A percentile compares a stretch with the other conserved stretches of the same genome.
phyloP scores from a whole-genome alignment of 1,140 invertebrate species.

The Uloborus diversus region DNA sequence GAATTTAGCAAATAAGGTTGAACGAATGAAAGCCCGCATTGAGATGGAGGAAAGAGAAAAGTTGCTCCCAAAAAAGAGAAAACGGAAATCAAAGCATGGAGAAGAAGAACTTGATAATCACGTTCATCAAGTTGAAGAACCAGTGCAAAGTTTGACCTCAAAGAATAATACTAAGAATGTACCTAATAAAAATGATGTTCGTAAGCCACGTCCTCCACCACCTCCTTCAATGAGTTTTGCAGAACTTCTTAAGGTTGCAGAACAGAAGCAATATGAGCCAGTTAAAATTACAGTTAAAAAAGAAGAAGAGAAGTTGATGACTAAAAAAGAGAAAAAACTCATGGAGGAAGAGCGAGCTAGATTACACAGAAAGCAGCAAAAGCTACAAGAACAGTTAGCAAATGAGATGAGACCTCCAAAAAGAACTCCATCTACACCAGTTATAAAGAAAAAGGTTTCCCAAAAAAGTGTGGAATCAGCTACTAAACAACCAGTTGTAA shows the following conservation, averaged over 20 bases:
- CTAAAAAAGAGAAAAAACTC: constrained; percentile 78
- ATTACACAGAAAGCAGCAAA: constrained; percentile 23
- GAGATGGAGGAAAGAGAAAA: constrained; percentile 76
- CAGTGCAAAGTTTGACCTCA: background rate
- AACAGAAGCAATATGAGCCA: constrained; percentile 83
- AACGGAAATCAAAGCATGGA: constrained; percentile 69
- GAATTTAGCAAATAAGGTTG: constrained; percentile 64
- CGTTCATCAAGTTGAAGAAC: background rate
- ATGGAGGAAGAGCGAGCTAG: constrained; percentile 66
- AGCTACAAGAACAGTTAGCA: background rate
- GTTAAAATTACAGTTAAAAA: constrained; percentile 72
- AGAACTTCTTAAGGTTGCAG: constrained; percentile 71
- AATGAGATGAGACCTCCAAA: background rate
- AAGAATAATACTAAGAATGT: background rate
- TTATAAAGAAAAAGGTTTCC: background rate
- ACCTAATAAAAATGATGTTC: background rate
- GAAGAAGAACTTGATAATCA: background rate
- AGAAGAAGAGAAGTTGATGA: constrained; percentile 72
- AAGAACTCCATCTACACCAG: background rate
- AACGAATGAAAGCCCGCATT: constrained; percentile 69
- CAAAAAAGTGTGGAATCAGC: background rate
- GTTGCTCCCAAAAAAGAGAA: constrained; percentile 73
- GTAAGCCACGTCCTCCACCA: constrained; percentile 2
- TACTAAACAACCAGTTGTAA: constrained; percentile 8
- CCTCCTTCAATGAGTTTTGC: constrained; percentile 60